Evolutionary conservation across 2,797 vertebrate species (phyloP), one percentile per base, ranked within the genome.

Genomic region (Falco columbarius): DNA sequence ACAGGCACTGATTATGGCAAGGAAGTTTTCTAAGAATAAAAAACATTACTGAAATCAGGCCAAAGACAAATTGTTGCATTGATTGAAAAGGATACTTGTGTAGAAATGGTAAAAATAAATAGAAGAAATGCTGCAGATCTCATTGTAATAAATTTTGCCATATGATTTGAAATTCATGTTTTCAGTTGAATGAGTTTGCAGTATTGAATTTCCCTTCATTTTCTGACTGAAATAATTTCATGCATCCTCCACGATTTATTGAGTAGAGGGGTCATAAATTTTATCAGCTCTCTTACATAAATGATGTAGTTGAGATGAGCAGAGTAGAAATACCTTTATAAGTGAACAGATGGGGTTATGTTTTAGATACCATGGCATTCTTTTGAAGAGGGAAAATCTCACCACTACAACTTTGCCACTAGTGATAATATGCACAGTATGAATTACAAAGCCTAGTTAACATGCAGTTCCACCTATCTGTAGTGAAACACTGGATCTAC

Each of bases 141-240:
- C 44, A 40, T 80, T 92, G 63, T 77, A 95, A 95, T 89, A 94
- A 88, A 92, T 94, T 96, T 89, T 91, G 36, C 63, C 6, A 8
- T 84, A 40, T 42, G 63, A 91, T 96, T 96, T 91, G 77, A 96
- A 94, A 92, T 92, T 76, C 84, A 68, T 32, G 55, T 93, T 94
- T 94, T 67, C 91, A 91, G 55, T 74, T 93, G 74, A 92, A 62
- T 91, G 85, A 85, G 40, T 85, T 94, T 94, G 80, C n/a, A 63
- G 52, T 90, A 92, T 92, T 82, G 84, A 85, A 87, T 94, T 94
- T 93, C 68, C 65, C 34, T 88, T 94, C 81, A 47, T 32, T 80
- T 95, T 93, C 68, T 85, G 72, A 91, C 82, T 80, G 89, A 89
- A 93, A 89, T 83, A 36, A 89, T 93, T 86, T 95, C 81, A 65